Conservation (phyloP, 2,888 invertebrate genomes). For the Tenthredo notha region DNA sequence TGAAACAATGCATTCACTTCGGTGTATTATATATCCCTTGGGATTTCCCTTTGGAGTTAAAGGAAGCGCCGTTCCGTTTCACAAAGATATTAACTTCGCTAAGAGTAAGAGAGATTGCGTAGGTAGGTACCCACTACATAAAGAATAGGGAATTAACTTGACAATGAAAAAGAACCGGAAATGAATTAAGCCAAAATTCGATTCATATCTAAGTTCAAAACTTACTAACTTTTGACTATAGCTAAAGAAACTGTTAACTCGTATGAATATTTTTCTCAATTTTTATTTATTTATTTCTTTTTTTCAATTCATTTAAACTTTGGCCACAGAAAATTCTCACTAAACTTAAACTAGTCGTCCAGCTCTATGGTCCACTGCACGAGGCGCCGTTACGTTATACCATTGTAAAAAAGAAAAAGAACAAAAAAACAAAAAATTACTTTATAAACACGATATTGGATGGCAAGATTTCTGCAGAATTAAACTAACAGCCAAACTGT, state of each 20-base stretch:
- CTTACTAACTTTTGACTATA: conserved; percentile 3
- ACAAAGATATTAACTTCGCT: conserved; percentile 2
- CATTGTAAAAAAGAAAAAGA: neutral
- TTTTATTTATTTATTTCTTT: neutral
- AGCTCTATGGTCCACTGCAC: conserved; percentile 67
- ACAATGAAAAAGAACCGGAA: neutral
- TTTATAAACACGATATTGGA: neutral
- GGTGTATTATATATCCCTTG: conserved; percentile 37
- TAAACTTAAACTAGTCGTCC: conserved; percentile 55
- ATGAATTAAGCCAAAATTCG: conserved; percentile 6
- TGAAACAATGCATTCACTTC: conserved; percentile 47
- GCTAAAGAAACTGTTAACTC: conserved; percentile 19
- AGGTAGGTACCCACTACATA: neutral
- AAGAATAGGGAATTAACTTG: neutral
- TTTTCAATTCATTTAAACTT: neutral
- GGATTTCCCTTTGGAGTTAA: conserved; percentile 16
- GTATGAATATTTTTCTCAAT: neutral
- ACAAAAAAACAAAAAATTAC: neutral
- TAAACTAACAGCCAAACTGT: neutral
- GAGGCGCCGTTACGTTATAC: conserved; percentile 68
- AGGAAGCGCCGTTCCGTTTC: conserved; percentile 18
- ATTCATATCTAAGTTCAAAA: neutral
- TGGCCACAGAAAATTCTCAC: neutral
- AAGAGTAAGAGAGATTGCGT: conserved; percentile 33
- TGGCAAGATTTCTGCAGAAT: neutral